Conservation (phyloP, 2,113 vertebrate species). For the Recurvirostra avosetta region DNA sequence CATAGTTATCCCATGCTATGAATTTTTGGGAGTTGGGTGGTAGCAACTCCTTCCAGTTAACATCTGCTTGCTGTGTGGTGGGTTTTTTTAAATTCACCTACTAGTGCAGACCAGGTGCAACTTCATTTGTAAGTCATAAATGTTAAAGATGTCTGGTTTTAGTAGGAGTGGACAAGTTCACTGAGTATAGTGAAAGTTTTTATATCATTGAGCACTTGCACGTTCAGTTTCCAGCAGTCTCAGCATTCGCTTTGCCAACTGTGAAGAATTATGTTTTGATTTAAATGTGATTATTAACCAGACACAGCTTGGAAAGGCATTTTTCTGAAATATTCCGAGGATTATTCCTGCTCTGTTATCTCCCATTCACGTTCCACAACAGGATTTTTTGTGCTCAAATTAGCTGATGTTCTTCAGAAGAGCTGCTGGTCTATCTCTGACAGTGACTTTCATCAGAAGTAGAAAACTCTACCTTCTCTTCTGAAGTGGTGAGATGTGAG, state of each 20-base stretch:
- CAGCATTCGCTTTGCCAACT: not conserved
- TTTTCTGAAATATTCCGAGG: not conserved
- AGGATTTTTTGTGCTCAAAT: not conserved
- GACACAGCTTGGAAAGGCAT: not conserved
- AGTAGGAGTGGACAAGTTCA: not conserved
- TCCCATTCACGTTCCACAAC: not conserved
- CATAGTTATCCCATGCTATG: not conserved
- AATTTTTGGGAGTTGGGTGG: not conserved
- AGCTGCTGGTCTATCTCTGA: not conserved
- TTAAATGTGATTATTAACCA: constrained; percentile 16
- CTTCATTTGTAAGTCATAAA: not conserved
- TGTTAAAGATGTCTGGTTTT: not conserved
- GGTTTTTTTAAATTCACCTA: not conserved
- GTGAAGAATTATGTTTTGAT: not conserved
- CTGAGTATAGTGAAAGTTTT: not conserved
- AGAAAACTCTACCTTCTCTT: not conserved
- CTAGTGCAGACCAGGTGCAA: not conserved
- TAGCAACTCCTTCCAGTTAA: not conserved
- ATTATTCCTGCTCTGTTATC: not conserved
- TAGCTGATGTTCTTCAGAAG: not conserved
- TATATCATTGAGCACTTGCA: not conserved
- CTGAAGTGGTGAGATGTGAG: not conserved
- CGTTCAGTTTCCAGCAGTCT: not conserved
- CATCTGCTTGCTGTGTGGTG: not conserved
- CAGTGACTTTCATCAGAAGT: not conserved